These are phyloP conservation scores for Serinus canaria DNA, from an alignment of 2,113 vertebrate species.

Conservation along the genomic window DNA sequence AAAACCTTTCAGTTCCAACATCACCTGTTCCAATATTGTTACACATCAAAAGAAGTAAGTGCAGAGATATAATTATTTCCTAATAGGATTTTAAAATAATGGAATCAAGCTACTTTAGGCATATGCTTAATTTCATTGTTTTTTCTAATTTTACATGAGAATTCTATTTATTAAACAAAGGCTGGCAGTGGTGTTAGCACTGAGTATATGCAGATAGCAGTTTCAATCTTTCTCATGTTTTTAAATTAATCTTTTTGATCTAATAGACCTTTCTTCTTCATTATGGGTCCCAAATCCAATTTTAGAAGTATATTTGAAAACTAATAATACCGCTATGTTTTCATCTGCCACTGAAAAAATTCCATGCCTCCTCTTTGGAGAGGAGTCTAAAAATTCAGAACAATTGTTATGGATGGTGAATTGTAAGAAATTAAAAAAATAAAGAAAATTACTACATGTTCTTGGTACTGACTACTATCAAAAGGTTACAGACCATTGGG, in stretches of 20 bases:
- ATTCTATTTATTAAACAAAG: conserved; percentile 18
- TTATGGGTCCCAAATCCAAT: not conserved
- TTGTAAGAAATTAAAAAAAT: not conserved
- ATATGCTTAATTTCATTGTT: not conserved
- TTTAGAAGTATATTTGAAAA: not conserved
- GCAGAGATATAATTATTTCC: not conserved
- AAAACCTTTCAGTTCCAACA: not conserved
- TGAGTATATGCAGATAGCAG: not conserved
- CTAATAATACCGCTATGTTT: not conserved
- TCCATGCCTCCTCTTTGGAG: not conserved
- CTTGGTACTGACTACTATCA: not conserved
- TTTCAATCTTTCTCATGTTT: not conserved
- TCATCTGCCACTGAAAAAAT: not conserved
- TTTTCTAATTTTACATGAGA: not conserved
- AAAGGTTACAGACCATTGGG: not conserved
- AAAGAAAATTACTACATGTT: not conserved
- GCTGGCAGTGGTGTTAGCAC: not conserved
- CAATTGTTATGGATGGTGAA: not conserved
- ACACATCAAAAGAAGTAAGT: not conserved
- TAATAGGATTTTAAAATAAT: not conserved
- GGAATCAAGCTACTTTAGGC: not conserved
- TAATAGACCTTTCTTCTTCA: not conserved
- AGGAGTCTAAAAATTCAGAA: not conserved
- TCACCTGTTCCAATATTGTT: not conserved
- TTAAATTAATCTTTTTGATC: not conserved